phyloP scores from a whole-genome alignment of 1,140 invertebrate genomes.

The Hyles vespertilio region DNA sequence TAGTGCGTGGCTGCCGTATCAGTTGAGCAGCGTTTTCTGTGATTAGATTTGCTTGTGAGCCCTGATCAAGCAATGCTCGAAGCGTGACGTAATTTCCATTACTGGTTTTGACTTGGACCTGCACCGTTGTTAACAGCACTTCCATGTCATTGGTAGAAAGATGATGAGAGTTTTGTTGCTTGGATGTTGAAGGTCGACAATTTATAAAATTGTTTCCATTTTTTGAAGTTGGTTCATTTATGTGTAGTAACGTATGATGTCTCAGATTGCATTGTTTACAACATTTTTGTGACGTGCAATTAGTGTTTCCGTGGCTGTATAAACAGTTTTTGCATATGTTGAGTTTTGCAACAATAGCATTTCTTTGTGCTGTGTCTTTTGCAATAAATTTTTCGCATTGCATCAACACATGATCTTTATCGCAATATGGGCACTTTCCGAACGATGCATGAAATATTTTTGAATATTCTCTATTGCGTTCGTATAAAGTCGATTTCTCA shows the following conservation, averaged over 20 bases:
- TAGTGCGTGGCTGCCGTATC: too few species aligned
- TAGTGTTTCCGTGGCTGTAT: constrained; percentile 19
- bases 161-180: too few species aligned
- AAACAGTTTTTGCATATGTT: constrained; percentile 31
- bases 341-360: constrained; percentile 24
- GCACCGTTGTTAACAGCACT: background rate
- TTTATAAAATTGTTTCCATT: too few species aligned
- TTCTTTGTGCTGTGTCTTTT: constrained; percentile 4
- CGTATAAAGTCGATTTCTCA: too few species aligned
- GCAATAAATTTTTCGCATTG: too few species aligned
- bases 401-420: too few species aligned
- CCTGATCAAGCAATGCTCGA: background rate
- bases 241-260: constrained; percentile 5
- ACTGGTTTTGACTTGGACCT: background rate
- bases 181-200: too few species aligned
- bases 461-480: too few species aligned
- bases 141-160: too few species aligned
- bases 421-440: too few species aligned
- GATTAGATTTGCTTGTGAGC: background rate
- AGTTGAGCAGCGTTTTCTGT: background rate
- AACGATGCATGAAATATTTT: too few species aligned
- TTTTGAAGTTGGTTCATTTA: too few species aligned
- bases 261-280: constrained; percentile 23
- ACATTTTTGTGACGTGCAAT: constrained; percentile 23
- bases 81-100: background rate